Evolutionary conservation across 2,797 vertebrate species (phyloP), one percentile per base, ranked within the genome.

Genomic region (Netta rufina): DNA sequence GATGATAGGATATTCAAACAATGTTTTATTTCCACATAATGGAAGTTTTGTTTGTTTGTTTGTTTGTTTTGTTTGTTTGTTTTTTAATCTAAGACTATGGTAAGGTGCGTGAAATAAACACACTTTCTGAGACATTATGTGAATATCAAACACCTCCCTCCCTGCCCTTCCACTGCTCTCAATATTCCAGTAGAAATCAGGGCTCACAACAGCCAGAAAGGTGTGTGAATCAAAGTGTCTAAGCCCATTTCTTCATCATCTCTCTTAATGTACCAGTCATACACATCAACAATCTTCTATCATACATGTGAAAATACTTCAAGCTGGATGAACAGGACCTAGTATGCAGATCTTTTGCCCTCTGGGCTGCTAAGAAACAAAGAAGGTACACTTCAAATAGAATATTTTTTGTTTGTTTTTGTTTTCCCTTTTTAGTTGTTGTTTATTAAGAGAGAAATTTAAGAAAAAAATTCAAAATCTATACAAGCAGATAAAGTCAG

Each of bases 11-110:
- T 36, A 30, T 69, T 72, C 27, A 81, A 77, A 41, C 2, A 49
- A 24, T 56, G 33, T 75, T 76, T 87, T 92, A 51, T 89, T 94
- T 83, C 25, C 49, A 38, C 28, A 30, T 60, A 83, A 18, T 9
- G 60, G 5, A 85, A n/a, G 6, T 22, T 36, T 2, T 58, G 85
- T 78, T 62, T 78, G 49, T 49, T 49, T 25, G 49, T 3, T 49
- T 49, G 22, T 13, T 49, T 49, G 22, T 24, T 49, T 24, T 49
- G 47, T 24, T 49, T 47, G 45, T 47, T 49, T 49, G 21, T 58
- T 58, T 89, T 81, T 62, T 78, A 62, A 11, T 3, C 15, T 38
- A 43, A 9, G 20, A 33, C 51, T 6, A 57, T 10, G 22, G 11
- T 70, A 43, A 4, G 64, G 13, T 80, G 70, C 77, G 15, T 80